phyloP scores from a whole-genome alignment of 2,113 vertebrate species.

The Delphinus delphis region DNA sequence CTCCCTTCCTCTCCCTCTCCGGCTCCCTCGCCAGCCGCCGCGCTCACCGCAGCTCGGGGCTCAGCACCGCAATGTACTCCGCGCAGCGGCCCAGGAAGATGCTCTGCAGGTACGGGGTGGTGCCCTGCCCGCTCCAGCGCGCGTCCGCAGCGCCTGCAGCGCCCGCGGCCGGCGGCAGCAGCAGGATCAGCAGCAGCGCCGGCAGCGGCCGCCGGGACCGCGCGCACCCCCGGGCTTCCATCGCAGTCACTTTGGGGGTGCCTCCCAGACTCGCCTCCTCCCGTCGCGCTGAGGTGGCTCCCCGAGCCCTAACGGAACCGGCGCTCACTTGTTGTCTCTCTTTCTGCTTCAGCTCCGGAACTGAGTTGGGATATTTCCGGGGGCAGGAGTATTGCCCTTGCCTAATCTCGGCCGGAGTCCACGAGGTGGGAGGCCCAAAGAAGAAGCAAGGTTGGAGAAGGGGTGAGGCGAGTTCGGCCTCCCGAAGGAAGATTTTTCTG shows the following conservation, averaged over 20 bases:
- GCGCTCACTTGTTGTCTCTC: not conserved
- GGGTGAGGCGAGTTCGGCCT: not conserved
- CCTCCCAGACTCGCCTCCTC: not conserved
- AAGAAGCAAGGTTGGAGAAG: not conserved
- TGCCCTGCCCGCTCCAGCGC: constrained; percentile 82
- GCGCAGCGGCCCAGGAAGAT: constrained; percentile 85
- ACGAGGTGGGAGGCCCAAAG: accelerated
- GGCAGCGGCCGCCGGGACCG: accelerated
- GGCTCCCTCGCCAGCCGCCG: accelerated
- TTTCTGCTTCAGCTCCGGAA: accelerated
- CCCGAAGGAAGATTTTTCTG: not conserved
- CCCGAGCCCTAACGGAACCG: accelerated
- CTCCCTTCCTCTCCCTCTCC: too few species aligned
- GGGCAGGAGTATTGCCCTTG: accelerated
- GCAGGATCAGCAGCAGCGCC: not conserved
- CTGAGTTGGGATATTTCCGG: accelerated
- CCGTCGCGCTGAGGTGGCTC: accelerated
- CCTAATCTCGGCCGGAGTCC: not conserved
- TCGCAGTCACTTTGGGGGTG: accelerated
- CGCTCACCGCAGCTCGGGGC: constrained; percentile 81
- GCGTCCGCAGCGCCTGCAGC: not conserved
- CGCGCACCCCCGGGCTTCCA: not conserved
- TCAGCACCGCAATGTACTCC: constrained; percentile 77
- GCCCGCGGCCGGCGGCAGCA: not conserved
- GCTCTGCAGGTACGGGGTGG: constrained; percentile 75